Evolutionary conservation across 2,113 vertebrate genomes (phyloP), one percentile per base, ranked within the genome.

Genomic region (Notiomystis cincta): DNA sequence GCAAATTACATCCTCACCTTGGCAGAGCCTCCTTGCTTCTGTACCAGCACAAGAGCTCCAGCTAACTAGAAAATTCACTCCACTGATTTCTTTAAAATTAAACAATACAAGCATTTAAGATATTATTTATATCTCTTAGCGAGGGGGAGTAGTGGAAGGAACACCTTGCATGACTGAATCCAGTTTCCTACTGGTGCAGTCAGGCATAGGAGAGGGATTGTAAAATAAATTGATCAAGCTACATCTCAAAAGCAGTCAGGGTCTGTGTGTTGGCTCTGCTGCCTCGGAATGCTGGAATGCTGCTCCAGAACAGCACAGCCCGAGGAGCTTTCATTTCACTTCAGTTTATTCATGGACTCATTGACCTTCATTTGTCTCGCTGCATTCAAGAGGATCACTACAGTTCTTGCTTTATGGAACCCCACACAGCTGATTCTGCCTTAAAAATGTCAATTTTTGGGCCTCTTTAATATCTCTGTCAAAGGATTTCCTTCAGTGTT

Each of bases 101-200:
- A 95, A 85, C 58, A 88, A 95, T 82, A 48, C 20, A 48, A 82
- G 66, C 75, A 73, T 62, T 97, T 87, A 90, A 93, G 92, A 13
- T 85, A 92, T 93, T 94, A 87, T 92, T 94, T 94, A 57, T 88
- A 61, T 54, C 70, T 69, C 50, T 50, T 82, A 77, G 53, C 4
- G 8, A 40, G 65, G 70, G 23, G 69, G 30, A 73, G 28, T 19
- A 57, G 23, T 72, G 85, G 73, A 85, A 93, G 53, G 79, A 93
- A 6, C 24, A 57, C 20, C 13, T 45, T 93, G 88, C 94, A 65
- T 83, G 88, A 73, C 79, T 66, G 90, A 86, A 33, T 54, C 53
- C 27, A 20, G 85, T 85, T 76, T 93, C 75, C 92, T 65, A 40
- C 66, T 77, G 64, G 45, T 12, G 71, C 62, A 86, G 40, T 40